Evolutionary conservation across 2,888 invertebrate species (phyloP).

Genomic region (Anaspis maculata): DNA sequence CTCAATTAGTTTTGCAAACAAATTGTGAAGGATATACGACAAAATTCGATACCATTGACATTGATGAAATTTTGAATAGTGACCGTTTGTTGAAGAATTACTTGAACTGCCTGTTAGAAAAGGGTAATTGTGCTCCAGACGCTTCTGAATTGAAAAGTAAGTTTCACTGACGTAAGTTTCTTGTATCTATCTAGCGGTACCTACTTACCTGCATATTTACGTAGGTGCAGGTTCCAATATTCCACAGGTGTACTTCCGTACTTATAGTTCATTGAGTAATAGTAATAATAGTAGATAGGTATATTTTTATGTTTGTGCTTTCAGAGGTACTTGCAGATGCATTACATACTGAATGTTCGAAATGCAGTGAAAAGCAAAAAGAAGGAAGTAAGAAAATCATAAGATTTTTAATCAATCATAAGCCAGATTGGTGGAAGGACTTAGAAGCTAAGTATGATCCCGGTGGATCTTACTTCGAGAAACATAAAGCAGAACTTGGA

Average conservation of each 20-base stretch:
- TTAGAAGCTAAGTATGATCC: conserved; percentile 60
- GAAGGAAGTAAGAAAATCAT: conserved; percentile 53
- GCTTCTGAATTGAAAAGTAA: conserved; percentile 51
- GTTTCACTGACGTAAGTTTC: conserved; percentile 12
- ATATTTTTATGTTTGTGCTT: no score
- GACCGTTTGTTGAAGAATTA: conserved; percentile 59
- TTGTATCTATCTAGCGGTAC: neutral
- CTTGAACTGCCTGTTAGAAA: conserved; percentile 57
- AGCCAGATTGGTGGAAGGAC: conserved; percentile 52
- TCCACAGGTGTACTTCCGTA: no score
- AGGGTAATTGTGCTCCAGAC: conserved; percentile 58
- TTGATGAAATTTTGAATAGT: conserved; percentile 58
- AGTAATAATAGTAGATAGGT: no score
- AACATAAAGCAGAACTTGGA: conserved; percentile 43
- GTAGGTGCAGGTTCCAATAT: no score
- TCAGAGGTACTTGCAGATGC: conserved; percentile 53
- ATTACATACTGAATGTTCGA: conserved; percentile 51
- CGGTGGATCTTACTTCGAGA: conserved; percentile 50
- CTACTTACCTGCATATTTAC: neutral
- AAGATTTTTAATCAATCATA: conserved; percentile 53
- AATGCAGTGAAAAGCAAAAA: conserved; percentile 57
- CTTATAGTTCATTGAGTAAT: no score
- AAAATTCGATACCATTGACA: conserved; percentile 61
- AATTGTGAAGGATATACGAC: conserved; percentile 48
- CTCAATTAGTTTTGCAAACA: no score